Evolutionary conservation across 2,888 invertebrate genomes (phyloP), one percentile per base, ranked within the genome.

Genomic region (Xestia ashworthii): DNA sequence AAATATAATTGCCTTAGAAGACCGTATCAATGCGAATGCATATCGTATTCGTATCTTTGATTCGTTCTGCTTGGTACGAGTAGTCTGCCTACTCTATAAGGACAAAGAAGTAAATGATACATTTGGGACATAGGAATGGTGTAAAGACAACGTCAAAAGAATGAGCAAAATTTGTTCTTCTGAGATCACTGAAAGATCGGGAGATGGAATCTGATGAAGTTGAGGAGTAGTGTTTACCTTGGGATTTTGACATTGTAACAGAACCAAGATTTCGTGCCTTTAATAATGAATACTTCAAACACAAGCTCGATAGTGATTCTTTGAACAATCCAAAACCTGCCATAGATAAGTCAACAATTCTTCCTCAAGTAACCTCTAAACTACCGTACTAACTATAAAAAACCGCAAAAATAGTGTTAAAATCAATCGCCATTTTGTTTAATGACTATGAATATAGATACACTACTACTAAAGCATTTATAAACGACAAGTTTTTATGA

Each of bases 1-100:
- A 71, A 79, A 67, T 60, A 73, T 69, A 65, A 80, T 66, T 75
- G 74, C 85, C 32, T 76, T 73, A 65, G 68, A 50, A 69, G 44
- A 48, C 38, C 50, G 19, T 76, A 73, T 62, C 58, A 48, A 79
- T 66, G 48, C 55, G 60, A n/a, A 44, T 64, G 67, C 60, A 71
- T 74, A 53, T 78, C 69, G 65, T 62, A 69, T 69, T 72, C 65
- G 48, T 41, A 25, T 76, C 60, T 62, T 46, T 55, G 55, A 74
- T 74, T 73, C 5, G 76, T 67, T 66, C 11, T 32, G 50, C 64
- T 64, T 75, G 44, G n/a, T n/a, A n/a, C n/a, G n/a, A n/a, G 44
- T 64, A 50, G 32, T 78, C 32, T 72, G 55, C 22, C 12, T 68
- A 32, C 60, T 55, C 55, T 55, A 11, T 50, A 53, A 9, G n/a